Percentiles rank a stretch among this genome's conserved stretches.
Evolutionary conservation across 2,888 invertebrate genomes (phyloP).

Genomic region (Argyra leucocephala): DNA sequence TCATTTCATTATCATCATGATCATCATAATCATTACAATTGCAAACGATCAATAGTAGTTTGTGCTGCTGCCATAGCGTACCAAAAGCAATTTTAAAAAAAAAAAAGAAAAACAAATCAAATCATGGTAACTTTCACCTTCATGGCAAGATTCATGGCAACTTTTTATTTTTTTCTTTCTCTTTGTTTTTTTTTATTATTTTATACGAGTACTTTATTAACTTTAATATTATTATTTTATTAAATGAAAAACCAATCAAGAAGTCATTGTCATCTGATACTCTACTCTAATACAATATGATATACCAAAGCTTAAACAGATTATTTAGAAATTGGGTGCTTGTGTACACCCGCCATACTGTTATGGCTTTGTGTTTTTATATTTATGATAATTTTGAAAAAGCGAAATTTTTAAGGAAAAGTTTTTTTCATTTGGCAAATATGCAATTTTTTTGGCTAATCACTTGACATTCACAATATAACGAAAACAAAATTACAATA

Average conservation of each 20-base stretch:
- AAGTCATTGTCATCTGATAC: background rate
- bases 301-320: too few species aligned
- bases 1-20: too few species aligned
- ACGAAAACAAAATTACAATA: too few species aligned
- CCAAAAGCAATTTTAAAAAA: background rate
- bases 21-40: too few species aligned
- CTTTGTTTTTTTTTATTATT: background rate
- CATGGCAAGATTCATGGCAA: background rate
- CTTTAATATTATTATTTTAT: background rate
- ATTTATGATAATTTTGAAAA: too few species aligned
- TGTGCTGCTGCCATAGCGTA: background rate
- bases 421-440: too few species aligned
- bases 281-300: too few species aligned
- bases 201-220: background rate
- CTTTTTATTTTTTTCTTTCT: background rate
- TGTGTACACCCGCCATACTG: too few species aligned
- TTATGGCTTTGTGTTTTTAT: too few species aligned
- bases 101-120: background rate
- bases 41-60: too few species aligned
- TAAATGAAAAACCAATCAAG: background rate
- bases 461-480: background rate
- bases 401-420: too few species aligned
- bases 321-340: too few species aligned
- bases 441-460: constrained; percentile 1
- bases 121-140: constrained; percentile 1